Percentiles rank a stretch among this genome's conserved stretches.
phyloP scores from a whole-genome alignment of 2,888 invertebrate genomes.

The Nebria brevicollis region DNA sequence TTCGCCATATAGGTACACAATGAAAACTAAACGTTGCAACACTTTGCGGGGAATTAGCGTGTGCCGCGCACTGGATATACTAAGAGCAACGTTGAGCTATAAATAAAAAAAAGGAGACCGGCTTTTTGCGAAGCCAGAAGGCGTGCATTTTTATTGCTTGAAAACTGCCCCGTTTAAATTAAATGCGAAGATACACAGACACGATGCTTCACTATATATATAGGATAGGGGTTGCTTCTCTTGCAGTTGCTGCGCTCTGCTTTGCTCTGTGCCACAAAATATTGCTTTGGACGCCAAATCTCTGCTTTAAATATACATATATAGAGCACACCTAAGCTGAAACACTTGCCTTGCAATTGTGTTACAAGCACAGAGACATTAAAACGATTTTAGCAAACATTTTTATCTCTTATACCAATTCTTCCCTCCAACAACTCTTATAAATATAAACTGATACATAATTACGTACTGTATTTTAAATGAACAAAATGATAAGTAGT shows the following conservation, averaged over 20 bases:
- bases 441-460: no score
- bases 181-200: slow-evolving; percentile 61
- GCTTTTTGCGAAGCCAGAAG: slow-evolving; percentile 63
- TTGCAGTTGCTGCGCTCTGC: not conserved
- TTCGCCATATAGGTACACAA: slow-evolving; percentile 9
- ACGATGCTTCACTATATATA: slow-evolving; percentile 4
- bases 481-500: no score
- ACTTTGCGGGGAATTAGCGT: slow-evolving; percentile 7
- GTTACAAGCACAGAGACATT: not conserved
- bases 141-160: slow-evolving; percentile 65
- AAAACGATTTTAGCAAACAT: not conserved
- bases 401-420: no score
- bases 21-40: slow-evolving; percentile 14
- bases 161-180: slow-evolving; percentile 65
- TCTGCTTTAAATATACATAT: slow-evolving; percentile 26
- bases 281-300: slow-evolving; percentile 34
- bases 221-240: slow-evolving; percentile 17
- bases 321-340: slow-evolving; percentile 14
- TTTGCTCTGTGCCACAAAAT: slow-evolving; percentile 27
- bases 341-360: not conserved
- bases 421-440: no score
- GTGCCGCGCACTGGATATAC: slow-evolving; percentile 51
- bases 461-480: no score
- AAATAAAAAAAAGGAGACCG: slow-evolving; percentile 62
- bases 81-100: slow-evolving; percentile 55